Evolutionary conservation across 2,797 vertebrate genomes (phyloP).

Genomic region (Smutsia gigantea): DNA sequence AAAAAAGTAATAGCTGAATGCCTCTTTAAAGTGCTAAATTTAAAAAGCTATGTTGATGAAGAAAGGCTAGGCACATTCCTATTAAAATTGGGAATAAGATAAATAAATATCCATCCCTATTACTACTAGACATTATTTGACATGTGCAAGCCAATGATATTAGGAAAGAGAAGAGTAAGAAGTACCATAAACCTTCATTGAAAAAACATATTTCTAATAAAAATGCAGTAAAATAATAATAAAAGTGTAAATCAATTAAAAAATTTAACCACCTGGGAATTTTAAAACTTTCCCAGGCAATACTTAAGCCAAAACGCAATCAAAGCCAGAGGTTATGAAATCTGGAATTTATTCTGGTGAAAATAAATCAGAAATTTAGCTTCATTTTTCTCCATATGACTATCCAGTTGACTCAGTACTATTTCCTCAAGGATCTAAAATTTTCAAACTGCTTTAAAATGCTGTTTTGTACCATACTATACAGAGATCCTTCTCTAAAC

Average conservation of each 20-base stretch:
- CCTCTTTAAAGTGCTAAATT: neutral
- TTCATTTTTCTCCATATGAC: neutral
- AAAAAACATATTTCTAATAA: slow-evolving; percentile 42
- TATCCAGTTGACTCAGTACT: neutral
- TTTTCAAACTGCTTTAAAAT: slow-evolving; percentile 26
- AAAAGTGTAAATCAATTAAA: slow-evolving; percentile 22
- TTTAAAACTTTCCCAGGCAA: neutral
- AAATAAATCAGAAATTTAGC: neutral
- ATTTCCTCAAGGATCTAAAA: slow-evolving; percentile 21
- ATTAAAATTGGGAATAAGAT: neutral
- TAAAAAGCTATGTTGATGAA: neutral
- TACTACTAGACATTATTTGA: neutral
- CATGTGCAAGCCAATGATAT: neutral
- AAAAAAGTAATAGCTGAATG: neutral
- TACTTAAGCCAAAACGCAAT: neutral
- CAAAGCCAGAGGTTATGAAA: slow-evolving; percentile 35
- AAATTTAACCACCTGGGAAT: neutral
- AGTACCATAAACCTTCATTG: neutral
- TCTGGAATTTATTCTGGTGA: neutral
- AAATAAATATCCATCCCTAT: neutral
- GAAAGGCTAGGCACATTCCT: neutral
- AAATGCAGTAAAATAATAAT: slow-evolving; percentile 34
- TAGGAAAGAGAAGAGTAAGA: neutral
- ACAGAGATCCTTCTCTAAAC: neutral
- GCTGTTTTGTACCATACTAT: neutral